Percentiles rank a stretch among this genome's conserved stretches.
These are phyloP conservation scores for Xestia xanthographa DNA, from an alignment of 2,888 invertebrate genomes.

Conservation along the genomic window DNA sequence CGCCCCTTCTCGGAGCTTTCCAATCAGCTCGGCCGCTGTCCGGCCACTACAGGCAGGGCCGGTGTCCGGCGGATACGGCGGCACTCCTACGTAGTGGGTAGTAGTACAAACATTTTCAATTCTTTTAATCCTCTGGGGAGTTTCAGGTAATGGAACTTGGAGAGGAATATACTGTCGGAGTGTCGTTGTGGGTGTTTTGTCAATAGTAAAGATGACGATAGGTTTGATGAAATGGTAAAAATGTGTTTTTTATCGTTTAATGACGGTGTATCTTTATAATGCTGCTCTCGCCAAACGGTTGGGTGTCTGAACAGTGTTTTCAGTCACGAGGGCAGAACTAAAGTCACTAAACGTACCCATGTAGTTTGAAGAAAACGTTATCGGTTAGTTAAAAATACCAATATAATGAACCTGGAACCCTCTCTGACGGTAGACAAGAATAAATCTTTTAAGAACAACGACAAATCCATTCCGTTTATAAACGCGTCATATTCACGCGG, in stretches of 20 bases:
- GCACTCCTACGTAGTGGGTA: background rate
- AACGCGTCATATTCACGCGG: background rate
- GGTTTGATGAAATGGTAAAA: background rate
- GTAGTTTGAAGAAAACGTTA: background rate
- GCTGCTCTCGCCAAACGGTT: background rate
- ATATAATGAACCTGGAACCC: background rate
- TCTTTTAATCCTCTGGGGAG: slow-evolving; percentile 31
- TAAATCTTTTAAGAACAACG: background rate
- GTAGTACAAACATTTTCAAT: slow-evolving; percentile 48
- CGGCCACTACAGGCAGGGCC: background rate
- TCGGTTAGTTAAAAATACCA: too few relatives aligned
- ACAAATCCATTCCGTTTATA: background rate
- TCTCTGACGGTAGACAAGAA: too few relatives aligned
- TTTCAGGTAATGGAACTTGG: slow-evolving; percentile 10
- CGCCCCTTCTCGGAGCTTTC: slow-evolving; percentile 10
- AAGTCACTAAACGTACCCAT: background rate
- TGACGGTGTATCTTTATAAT: background rate
- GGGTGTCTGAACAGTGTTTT: background rate
- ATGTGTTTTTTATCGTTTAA: background rate
- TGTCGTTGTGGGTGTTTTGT: background rate
- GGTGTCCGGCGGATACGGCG: background rate
- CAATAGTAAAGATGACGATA: background rate
- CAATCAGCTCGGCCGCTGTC: slow-evolving; percentile 30
- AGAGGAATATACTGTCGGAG: background rate
- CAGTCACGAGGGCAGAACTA: background rate